Percentiles rank a stretch among this genome's conserved stretches.
These are phyloP conservation scores for Eupithecia inturbata DNA, from an alignment of 2,888 invertebrate species.

Conservation along the genomic window DNA sequence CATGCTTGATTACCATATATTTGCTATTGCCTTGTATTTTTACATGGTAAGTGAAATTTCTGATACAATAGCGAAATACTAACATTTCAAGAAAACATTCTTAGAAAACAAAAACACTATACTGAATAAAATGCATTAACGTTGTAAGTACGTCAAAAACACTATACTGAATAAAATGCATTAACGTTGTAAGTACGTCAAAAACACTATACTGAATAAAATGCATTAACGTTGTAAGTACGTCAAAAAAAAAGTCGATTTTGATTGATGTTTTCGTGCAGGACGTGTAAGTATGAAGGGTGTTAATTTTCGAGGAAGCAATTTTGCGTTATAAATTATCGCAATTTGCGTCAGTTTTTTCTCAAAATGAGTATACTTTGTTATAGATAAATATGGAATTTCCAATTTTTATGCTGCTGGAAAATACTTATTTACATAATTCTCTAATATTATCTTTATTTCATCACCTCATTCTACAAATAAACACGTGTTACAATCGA, in stretches of 20 bases:
- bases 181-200: slow-evolving; percentile 17
- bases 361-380: background rate
- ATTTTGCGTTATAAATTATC: slow-evolving; percentile 4
- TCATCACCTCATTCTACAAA: background rate
- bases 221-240: slow-evolving; percentile 19
- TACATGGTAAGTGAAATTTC: background rate
- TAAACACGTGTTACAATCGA: background rate
- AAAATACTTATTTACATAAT: background rate
- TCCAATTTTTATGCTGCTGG: background rate
- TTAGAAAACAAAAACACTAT: slow-evolving; percentile 1
- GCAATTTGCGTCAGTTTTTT: background rate
- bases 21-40: background rate
- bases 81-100: background rate
- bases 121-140: slow-evolving; percentile 16
- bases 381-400: background rate
- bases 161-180: slow-evolving; percentile 14
- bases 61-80: background rate
- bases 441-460: background rate
- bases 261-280: slow-evolving; percentile 20
- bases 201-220: slow-evolving; percentile 10
- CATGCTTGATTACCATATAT: slow-evolving; percentile 1
- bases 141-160: slow-evolving; percentile 15
- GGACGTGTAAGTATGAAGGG: slow-evolving; percentile 4
- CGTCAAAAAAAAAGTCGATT: slow-evolving; percentile 14
- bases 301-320: slow-evolving; percentile 10